A percentile compares a stretch with the other conserved stretches of the same genome.
Evolutionary conservation across 1,140 invertebrate genomes (phyloP).

Genomic region (Cherax quadricarinatus): DNA sequence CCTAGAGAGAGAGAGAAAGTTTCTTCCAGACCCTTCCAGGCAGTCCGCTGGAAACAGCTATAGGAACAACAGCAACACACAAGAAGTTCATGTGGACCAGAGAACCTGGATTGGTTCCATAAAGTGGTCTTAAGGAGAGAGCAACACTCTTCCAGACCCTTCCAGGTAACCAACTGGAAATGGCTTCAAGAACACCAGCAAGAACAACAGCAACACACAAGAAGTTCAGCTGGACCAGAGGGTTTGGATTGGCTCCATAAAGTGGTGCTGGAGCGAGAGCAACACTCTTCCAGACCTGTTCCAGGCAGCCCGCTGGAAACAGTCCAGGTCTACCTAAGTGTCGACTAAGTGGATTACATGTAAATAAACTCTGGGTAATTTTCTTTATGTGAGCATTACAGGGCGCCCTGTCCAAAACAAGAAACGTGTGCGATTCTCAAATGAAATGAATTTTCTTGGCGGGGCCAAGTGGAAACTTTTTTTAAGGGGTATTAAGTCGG

Average conservation of each 20-base stretch:
- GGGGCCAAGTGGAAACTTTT: background rate
- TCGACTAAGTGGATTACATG: constrained; percentile 70
- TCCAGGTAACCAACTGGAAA: background rate
- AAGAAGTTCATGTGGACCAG: background rate
- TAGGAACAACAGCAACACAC: background rate
- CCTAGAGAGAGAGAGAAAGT: background rate
- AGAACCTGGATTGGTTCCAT: background rate
- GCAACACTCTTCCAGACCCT: background rate
- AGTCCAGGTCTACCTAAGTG: constrained; percentile 61
- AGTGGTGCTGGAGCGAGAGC: constrained; percentile 44
- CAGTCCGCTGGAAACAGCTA: background rate
- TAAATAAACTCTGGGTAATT: constrained; percentile 69
- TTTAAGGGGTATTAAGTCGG: background rate
- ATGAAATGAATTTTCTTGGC: constrained; percentile 58
- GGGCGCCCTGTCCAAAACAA: constrained; percentile 65
- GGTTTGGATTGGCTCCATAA: constrained; percentile 2
- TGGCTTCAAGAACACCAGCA: background rate
- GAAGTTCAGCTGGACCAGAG: background rate
- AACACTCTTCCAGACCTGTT: constrained; percentile 42
- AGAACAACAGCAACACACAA: background rate
- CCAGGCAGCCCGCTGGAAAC: constrained; percentile 17
- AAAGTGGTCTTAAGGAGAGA: background rate
- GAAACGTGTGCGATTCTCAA: constrained; percentile 68
- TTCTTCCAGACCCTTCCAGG: too few relatives aligned
- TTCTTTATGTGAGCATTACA: constrained; percentile 69